Evolutionary conservation across 2,888 invertebrate genomes (phyloP), one percentile per base, ranked within the genome.

Genomic region (Cephus pulcher): DNA sequence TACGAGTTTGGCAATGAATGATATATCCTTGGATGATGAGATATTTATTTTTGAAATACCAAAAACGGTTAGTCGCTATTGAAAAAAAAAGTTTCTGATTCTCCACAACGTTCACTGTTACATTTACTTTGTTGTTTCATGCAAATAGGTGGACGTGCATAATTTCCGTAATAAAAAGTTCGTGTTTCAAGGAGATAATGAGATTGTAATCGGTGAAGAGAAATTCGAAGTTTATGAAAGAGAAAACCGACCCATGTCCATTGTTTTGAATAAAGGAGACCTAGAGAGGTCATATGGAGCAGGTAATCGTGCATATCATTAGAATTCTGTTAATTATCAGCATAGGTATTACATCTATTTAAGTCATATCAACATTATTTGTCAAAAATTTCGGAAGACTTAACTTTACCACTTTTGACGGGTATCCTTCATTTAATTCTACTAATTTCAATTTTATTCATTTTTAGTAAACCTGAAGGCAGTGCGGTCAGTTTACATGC

Each of bases 11-110:
- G 81, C 75, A 4, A 76, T 80, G 3, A 37, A 79, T 1, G 80
- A 84, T 56, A 34, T 85, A 68, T 68, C 80, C 12, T 78, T 79
- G 1, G 84, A 88, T 0, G 85, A 87, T 0, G 84, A 87, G 68
- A 78, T 87, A 76, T 87, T 82, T 80, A 35, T 88, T 9, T 76
- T 87, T 76, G 86, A 88, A 35, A 76, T 88, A 74, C 88, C 88
- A 30, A 80, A 68, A 75, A 78, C 76, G 69, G 88, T 88, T 82
- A 79, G 75, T 69, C 71, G 68, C 35, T 12, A 33, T 11, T n/a
- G 12, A 56, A 9, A 56, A 9, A 56, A 15, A 15, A 23, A 23
- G 4, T 40, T 40, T 56, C 6, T 40, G 4, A 40, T 15, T 1
- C 6, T 15, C 6, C 40, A 40, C 1, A 34, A 34, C 4, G 68